Evolutionary conservation across 2,888 invertebrate genomes (phyloP).

Genomic region (Amphipyra berbera): DNA sequence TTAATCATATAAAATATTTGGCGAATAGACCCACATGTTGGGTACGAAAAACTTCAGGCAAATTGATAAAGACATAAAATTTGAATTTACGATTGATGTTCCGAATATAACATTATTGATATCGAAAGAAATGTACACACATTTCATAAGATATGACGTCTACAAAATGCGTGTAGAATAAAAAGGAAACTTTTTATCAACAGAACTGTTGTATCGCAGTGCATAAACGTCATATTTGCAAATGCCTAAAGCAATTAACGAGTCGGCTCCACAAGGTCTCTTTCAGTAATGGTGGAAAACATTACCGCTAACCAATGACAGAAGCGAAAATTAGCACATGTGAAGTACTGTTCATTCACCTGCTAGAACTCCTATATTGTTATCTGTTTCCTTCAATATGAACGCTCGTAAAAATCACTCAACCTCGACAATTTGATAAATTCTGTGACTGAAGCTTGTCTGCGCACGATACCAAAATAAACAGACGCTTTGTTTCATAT

Average conservation of each 20-base stretch:
- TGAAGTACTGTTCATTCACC: slow-evolving; percentile 83
- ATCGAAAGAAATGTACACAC: slow-evolving; percentile 4
- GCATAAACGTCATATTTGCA: slow-evolving; percentile 48
- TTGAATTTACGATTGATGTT: slow-evolving; percentile 39
- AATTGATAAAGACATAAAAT: slow-evolving; percentile 39
- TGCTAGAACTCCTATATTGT: slow-evolving; percentile 49
- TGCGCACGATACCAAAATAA: slow-evolving; percentile 25
- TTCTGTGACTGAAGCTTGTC: slow-evolving; percentile 18
- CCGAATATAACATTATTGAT: slow-evolving; percentile 27
- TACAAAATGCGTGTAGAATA: slow-evolving; percentile 22
- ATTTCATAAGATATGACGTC: slow-evolving; percentile 31
- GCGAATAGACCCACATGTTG: slow-evolving; percentile 14
- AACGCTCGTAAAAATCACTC: slow-evolving; percentile 46
- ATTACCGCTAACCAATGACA: slow-evolving; percentile 78
- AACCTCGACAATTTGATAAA: slow-evolving; percentile 38
- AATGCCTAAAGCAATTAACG: slow-evolving; percentile 51
- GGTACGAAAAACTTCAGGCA: slow-evolving; percentile 8
- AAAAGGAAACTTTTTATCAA: slow-evolving; percentile 3
- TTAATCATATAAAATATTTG: slow-evolving; percentile 44
- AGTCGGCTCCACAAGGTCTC: slow-evolving; percentile 63
- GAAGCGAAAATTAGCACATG: slow-evolving; percentile 81
- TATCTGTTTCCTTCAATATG: slow-evolving; percentile 40
- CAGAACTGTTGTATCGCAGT: slow-evolving; percentile 15
- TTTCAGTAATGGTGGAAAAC: slow-evolving; percentile 71
- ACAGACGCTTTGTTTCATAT: slow-evolving; percentile 6